A percentile compares a stretch with the other conserved stretches of the same genome.
phyloP scores from a whole-genome alignment of 2,888 invertebrate genomes.

The Epiblema foenella region DNA sequence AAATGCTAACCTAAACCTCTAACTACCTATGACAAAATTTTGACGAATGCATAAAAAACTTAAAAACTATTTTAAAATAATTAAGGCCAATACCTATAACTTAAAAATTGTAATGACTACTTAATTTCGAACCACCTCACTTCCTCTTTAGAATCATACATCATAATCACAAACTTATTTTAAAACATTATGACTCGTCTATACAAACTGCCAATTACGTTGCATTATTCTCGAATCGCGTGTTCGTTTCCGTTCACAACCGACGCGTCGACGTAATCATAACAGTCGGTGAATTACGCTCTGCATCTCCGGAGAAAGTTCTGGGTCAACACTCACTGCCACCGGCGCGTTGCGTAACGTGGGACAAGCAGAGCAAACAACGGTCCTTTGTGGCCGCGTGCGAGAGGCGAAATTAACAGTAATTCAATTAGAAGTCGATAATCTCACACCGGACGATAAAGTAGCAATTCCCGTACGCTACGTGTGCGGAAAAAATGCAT shows the following conservation, averaged over 20 bases:
- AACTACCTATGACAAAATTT: too few species aligned
- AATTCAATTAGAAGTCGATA: constrained; percentile 20
- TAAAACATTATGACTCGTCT: constrained; percentile 5
- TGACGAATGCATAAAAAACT: too few species aligned
- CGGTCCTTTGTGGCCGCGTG: constrained; percentile 22
- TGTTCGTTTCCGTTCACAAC: constrained; percentile 21
- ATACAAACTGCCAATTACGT: constrained; percentile 11
- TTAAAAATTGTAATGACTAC: too few species aligned
- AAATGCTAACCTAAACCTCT: too few species aligned
- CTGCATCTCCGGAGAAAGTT: constrained; percentile 48
- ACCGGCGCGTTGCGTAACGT: constrained; percentile 32
- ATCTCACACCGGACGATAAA: not conserved
- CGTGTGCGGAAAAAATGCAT: too few species aligned
- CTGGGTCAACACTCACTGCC: constrained; percentile 50
- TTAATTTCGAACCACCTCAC: not conserved
- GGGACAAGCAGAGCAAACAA: constrained; percentile 22
- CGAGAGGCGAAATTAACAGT: constrained; percentile 8
- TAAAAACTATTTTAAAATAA: too few species aligned
- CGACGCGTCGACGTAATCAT: constrained; percentile 12
- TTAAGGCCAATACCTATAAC: too few species aligned
- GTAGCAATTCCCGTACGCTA: too few species aligned
- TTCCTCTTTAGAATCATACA: not conserved
- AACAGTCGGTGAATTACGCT: constrained; percentile 31
- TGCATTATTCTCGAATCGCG: constrained; percentile 19
- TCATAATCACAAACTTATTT: constrained; percentile 11